Conservation (phyloP, 2,797 vertebrate genomes). For the Poecilia picta region DNA sequence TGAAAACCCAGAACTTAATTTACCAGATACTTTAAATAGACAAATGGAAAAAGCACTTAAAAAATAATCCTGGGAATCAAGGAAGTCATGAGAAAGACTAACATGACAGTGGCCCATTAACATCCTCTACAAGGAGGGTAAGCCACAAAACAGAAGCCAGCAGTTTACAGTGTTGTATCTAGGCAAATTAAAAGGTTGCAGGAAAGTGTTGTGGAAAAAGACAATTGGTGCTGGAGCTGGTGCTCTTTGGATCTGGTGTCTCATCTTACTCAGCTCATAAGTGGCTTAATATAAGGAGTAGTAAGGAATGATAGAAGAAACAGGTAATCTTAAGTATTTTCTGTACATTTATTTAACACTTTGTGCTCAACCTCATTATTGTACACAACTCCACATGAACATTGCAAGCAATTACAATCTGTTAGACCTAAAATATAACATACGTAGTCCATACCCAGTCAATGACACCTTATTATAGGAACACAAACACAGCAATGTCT, state of each 20-base stretch:
- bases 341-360: constrained; percentile 69
- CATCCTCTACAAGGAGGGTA: background rate
- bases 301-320: constrained; percentile 17
- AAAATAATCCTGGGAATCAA: background rate
- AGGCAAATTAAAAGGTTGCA: background rate
- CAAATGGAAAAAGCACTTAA: background rate
- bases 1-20: background rate
- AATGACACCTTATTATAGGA: constrained; percentile 27
- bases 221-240: background rate
- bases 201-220: background rate
- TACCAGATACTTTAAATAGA: background rate
- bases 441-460: constrained; percentile 42
- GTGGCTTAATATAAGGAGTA: background rate
- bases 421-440: constrained; percentile 44
- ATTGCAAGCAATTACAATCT: constrained; percentile 56
- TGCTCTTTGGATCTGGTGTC: background rate
- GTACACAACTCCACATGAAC: constrained; percentile 66
- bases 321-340: constrained; percentile 24
- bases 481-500: constrained; percentile 44
- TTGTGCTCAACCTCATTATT: constrained; percentile 57
- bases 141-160: background rate
- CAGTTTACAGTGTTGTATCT: background rate
- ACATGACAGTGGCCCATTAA: background rate
- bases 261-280: background rate
- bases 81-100: background rate